Base-by-base conservation (phyloP, 2,113 vertebrate species). In the Rhinichthys klamathensis region DNA sequence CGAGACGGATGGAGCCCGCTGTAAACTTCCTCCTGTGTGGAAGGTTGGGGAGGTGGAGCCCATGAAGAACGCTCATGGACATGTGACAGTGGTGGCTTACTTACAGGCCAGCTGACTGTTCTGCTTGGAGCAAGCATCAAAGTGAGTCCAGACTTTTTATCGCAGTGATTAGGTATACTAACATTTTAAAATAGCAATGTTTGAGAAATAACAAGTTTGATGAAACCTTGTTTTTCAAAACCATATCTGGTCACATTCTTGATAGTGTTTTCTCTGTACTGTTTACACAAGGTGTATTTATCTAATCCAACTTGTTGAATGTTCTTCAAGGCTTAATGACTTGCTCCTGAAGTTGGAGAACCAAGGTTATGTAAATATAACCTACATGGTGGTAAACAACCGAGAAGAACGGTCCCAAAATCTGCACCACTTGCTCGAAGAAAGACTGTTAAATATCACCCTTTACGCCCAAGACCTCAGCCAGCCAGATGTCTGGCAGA, bases 101-200 rank as follows among this genome's bases (percentile, higher is more conserved):
- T 93, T 99, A 2, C 95, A 98, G 87, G 97, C 98, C 60, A 99
- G 96, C 94, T 99, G 98, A 98, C 92, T 92, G 16, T 92, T 97
- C 91, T 99, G 98, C 74, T 87, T 97, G 91, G 90, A 91, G 94
- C 98, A 99, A 96, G 98, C 98, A 2, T 94, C 96, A 90, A 95
- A 95, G 98, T 99, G 89, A 85, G 74, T 65, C 10, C 72, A 21
- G 27, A 25, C 41, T 6, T 41, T 21, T 27, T 41, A 30, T 60
- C 38, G 70, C 18, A 21, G 2, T 18, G 51, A 56, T 21, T 25
- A 30, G 30, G 30, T 30, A 38, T 4, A 41, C 67, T 38, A 2
- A 23, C 1, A 9, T 41, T 69, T 35, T 7, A 67, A 67, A 18
- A 18, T 67, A 18, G 16, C 27, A 35, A 32, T 8, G 1, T 49